phyloP scores from a whole-genome alignment of 2,113 vertebrate species.

The Talpa occidentalis region DNA sequence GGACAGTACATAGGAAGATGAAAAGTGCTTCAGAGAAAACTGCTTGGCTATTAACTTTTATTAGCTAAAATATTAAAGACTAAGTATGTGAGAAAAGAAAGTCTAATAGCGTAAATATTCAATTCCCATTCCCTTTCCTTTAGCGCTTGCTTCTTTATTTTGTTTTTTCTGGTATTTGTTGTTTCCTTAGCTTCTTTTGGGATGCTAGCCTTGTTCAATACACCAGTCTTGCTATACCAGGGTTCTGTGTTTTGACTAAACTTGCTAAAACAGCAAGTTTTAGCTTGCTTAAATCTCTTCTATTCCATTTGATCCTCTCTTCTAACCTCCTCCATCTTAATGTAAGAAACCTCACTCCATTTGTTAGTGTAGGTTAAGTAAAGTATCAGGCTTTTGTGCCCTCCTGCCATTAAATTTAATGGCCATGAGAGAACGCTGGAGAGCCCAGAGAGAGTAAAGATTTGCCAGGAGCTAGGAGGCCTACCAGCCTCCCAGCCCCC shows the following conservation, averaged over 20 bases:
- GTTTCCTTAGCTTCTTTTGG: background rate
- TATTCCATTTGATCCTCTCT: too few relatives aligned
- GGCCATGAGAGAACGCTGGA: too few relatives aligned
- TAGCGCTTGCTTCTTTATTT: background rate
- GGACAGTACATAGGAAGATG: background rate
- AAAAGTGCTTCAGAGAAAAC: constrained; percentile 7
- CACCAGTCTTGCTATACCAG: background rate
- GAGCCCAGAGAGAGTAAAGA: too few relatives aligned
- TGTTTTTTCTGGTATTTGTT: background rate
- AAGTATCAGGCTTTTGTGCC: too few relatives aligned
- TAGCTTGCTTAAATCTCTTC: too few relatives aligned
- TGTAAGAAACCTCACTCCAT: too few relatives aligned
- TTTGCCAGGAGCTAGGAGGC: too few relatives aligned
- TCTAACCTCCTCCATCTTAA: too few relatives aligned
- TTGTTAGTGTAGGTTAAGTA: too few relatives aligned
- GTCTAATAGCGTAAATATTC: background rate
- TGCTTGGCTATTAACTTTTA: background rate
- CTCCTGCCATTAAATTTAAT: too few relatives aligned
- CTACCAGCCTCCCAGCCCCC: too few relatives aligned
- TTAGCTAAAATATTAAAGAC: constrained; percentile 34
- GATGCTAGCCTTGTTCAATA: constrained; percentile 11
- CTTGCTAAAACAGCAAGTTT: constrained; percentile 26
- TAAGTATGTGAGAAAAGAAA: background rate
- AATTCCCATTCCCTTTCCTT: background rate
- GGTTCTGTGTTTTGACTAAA: background rate